phyloP scores from a whole-genome alignment of 1,140 invertebrate genomes.

The Heliconius hewitsoni region DNA sequence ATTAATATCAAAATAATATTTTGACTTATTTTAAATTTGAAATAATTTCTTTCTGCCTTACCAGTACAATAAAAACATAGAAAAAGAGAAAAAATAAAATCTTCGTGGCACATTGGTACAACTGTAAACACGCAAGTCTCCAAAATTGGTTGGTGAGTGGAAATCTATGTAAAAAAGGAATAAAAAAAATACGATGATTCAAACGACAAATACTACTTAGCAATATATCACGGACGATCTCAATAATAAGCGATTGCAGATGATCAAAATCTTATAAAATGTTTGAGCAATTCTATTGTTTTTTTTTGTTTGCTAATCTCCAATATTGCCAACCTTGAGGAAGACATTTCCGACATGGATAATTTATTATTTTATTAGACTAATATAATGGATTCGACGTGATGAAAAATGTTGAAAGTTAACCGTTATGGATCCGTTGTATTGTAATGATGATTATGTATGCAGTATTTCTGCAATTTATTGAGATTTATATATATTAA shows the following conservation, averaged over 20 bases:
- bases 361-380: neutral
- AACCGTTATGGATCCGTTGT: no score
- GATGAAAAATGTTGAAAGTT: neutral
- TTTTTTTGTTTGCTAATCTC: slow-evolving; percentile 16
- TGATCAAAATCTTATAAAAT: slow-evolving; percentile 16
- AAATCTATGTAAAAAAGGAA: neutral
- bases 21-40: no score
- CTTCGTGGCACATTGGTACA: no score
- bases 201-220: neutral
- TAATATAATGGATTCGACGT: neutral
- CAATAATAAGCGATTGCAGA: neutral
- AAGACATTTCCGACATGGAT: slow-evolving; percentile 7
- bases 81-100: no score
- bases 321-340: slow-evolving; percentile 15
- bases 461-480: neutral
- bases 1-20: no score
- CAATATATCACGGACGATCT: neutral
- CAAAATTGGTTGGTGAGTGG: no score
- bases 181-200: neutral
- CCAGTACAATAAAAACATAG: no score
- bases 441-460: no score
- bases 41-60: no score
- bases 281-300: slow-evolving; percentile 20
- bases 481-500: neutral
- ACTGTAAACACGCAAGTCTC: no score